phyloP scores from a whole-genome alignment of 2,113 vertebrate species.

The Oncorhynchus keta region DNA sequence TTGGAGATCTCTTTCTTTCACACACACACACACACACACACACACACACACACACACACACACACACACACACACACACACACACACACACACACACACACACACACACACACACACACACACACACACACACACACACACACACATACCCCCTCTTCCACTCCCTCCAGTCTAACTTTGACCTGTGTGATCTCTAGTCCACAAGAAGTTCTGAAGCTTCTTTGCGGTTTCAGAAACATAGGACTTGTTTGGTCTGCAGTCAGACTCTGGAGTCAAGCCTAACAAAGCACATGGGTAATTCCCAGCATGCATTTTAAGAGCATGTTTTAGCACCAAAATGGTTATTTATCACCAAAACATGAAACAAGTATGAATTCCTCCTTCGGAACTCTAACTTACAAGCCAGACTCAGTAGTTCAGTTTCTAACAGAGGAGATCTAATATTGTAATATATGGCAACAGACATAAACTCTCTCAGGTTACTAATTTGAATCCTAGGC shows the following conservation, averaged over 20 bases:
- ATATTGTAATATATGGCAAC: constrained; percentile 24
- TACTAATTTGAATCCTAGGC: constrained; percentile 41
- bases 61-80: too few species aligned
- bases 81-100: too few species aligned
- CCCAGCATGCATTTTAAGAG: constrained; percentile 43
- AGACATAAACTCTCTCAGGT: constrained; percentile 5
- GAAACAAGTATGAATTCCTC: constrained; percentile 27
- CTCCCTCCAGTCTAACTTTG: constrained; percentile 34
- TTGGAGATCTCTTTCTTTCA: too few species aligned
- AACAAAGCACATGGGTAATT: constrained; percentile 45
- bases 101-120: too few species aligned
- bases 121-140: too few species aligned
- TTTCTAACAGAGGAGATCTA: neutral
- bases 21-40: too few species aligned
- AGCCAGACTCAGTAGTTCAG: neutral
- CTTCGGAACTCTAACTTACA: constrained; percentile 3
- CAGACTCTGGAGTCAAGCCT: constrained; percentile 39
- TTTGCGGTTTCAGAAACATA: neutral
- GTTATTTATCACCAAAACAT: constrained; percentile 34
- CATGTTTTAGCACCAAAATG: constrained; percentile 29
- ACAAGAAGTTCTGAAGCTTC: constrained; percentile 27
- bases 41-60: too few species aligned
- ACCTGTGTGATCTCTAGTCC: constrained; percentile 34
- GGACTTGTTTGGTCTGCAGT: constrained; percentile 34
- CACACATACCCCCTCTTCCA: neutral